Base-by-base conservation (phyloP, 2,888 invertebrate genomes). In the Hylaea fasciaria region DNA sequence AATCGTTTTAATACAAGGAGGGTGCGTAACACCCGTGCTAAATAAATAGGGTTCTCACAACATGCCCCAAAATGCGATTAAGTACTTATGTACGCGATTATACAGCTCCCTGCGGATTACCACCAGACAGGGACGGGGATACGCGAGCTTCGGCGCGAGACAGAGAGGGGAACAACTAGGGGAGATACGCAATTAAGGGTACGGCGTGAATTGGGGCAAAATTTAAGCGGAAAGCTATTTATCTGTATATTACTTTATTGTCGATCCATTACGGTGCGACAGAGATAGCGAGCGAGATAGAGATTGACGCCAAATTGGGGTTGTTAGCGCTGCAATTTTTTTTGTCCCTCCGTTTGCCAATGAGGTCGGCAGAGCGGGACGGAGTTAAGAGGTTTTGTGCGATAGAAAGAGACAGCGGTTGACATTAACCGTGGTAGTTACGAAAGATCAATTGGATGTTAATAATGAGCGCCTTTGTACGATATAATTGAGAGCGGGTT, bases 241-340 rank as follows among this genome's bases (percentile, higher is more conserved):
- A 86, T 91, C 87, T 82, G 83, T 86, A 85, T 87, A 91, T 92
- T 92, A 92, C 91, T 92, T 91, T 92, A 91, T 91, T 89, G 91
- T 89, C 81, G 87, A 85, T 81, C 90, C 83, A 92, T 92, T 92
- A 91, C 77, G 68, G 89, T 71, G 62, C n/a, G 69, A 68, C 40
- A 62, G 66, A 61, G 69, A 67, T 62, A 62, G 57, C 39, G 11
- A 29, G 55, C 54, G 63, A 43, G 68, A 65, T 64, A 68, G 65
- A 62, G 76, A 70, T 73, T 43, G 69, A 76, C 73, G 78, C 82
- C 83, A 85, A 86, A 85, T 85, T 84, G 82, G 80, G 81, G 82
- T 80, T 78, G 83, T 78, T 77, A 75, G 73, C 74, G 64, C 78
- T 76, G 82, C 80, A 78, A 81, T 80, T 82, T 82, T 22, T 81